Conservation (phyloP, 2,797 vertebrate genomes). For the Graptemys geographica region DNA sequence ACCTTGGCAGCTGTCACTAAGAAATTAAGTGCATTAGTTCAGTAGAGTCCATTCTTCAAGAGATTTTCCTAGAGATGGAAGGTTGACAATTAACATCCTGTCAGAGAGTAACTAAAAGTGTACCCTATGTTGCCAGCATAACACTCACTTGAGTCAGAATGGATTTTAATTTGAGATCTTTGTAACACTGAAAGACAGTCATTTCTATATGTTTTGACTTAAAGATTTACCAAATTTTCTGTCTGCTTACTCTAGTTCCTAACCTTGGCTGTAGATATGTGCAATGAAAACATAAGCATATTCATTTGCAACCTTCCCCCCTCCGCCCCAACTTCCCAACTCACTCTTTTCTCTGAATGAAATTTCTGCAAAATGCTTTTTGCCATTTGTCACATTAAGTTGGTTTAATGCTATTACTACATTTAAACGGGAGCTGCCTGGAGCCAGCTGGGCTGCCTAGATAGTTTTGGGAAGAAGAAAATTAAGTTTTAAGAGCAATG, state of each 20-base stretch:
- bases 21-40: slow-evolving; percentile 66
- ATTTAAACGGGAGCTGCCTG: slow-evolving; percentile 55
- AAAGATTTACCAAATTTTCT: not conserved
- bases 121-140: slow-evolving; percentile 26
- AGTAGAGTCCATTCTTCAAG: slow-evolving; percentile 35
- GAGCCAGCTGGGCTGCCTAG: slow-evolving; percentile 61
- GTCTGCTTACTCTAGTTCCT: not conserved
- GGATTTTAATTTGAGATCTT: slow-evolving; percentile 61
- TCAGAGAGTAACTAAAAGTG: slow-evolving; percentile 53
- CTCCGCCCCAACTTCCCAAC: not conserved
- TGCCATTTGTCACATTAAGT: slow-evolving; percentile 56
- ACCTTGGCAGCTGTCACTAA: slow-evolving; percentile 75
- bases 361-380: slow-evolving; percentile 40
- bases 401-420: slow-evolving; percentile 40
- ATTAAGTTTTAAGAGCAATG: slow-evolving; percentile 65
- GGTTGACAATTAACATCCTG: slow-evolving; percentile 59
- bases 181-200: slow-evolving; percentile 52
- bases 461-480: slow-evolving; percentile 46
- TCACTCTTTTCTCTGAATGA: slow-evolving; percentile 22
- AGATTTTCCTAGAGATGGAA: slow-evolving; percentile 58
- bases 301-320: not conserved
- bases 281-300: not conserved
- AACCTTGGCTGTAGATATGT: not conserved
- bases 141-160: slow-evolving; percentile 51
- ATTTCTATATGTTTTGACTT: slow-evolving; percentile 37